Base-by-base conservation (phyloP, 2,888 invertebrate species). In the Malacosoma neustria region DNA sequence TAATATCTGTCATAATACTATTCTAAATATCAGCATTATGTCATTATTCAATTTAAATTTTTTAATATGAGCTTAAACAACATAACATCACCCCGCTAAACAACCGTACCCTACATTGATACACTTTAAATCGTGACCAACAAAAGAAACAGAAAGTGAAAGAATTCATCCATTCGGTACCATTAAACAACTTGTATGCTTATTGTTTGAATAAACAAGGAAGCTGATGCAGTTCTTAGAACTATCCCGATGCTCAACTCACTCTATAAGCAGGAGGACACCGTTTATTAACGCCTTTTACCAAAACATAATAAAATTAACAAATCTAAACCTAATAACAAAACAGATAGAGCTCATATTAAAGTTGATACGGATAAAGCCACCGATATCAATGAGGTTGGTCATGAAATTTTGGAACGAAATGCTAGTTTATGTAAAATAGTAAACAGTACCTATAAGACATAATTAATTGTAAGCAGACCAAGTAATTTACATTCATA, bases 261-360 rank as follows among this genome's bases (percentile, higher is more conserved):
- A 49, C 50, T 56, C 62, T 68, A 57, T 61, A 68, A 69, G 60
- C 65, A 69, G 66, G 57, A 67, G 65, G 72, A 71, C 71, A 61
- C 72, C 54, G 55, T 67, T 76, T 68, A 76, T 81, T 81, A 80
- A 67, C 77, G 63, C 76, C 66, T 75, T 63, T 67, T 61, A 67
- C 60, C 47, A 38, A 36, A 36, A 40, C 42, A 37, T 39, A 42
- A 30, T 37, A 13, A 12, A 37, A 4, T 39, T 51, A 46, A 44
- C 51, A 39, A 61, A 67, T 58, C 49, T 49, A 41, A 50, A 51
- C 53, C 52, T 55, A 68, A 48, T 34, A 2, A 9, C 11, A 30
- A 32, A 14, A 30, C 22, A 2, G 34, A 43, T 56, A 55, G 59
- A 49, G 58, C 44, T 43, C 41, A 53, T 46, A 59, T 60, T 56